Conservation (phyloP, 2,113 vertebrate species). For the Aix galericulata region DNA sequence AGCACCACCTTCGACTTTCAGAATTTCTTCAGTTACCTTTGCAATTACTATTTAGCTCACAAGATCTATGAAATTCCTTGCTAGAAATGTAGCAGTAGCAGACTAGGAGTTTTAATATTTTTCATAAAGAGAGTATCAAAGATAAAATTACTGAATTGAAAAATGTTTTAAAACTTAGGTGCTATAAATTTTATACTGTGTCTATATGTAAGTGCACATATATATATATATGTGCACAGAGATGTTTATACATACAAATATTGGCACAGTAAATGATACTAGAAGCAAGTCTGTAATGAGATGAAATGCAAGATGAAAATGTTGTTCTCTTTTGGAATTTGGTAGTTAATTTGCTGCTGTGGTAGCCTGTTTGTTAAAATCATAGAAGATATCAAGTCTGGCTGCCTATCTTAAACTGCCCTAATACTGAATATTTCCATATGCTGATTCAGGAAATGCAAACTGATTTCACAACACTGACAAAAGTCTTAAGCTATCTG, state of each 20-base stretch:
- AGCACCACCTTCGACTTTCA: neutral
- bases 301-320: neutral
- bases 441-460: constrained; percentile 5
- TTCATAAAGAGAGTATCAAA: neutral
- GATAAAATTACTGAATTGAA: neutral
- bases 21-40: neutral
- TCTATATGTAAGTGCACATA: neutral
- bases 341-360: neutral
- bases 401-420: neutral
- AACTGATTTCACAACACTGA: neutral
- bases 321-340: neutral
- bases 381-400: neutral
- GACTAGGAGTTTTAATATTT: neutral
- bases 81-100: neutral
- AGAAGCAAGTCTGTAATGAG: neutral
- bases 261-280: neutral
- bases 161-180: neutral
- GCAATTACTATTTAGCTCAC: neutral
- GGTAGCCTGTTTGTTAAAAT: neutral
- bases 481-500: constrained; percentile 20
- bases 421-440: neutral
- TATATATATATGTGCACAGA: neutral
- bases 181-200: neutral
- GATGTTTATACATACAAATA: neutral
- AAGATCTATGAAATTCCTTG: neutral